phyloP scores from a whole-genome alignment of 2,797 vertebrate genomes.

The Poeciliopsis gracilis region DNA sequence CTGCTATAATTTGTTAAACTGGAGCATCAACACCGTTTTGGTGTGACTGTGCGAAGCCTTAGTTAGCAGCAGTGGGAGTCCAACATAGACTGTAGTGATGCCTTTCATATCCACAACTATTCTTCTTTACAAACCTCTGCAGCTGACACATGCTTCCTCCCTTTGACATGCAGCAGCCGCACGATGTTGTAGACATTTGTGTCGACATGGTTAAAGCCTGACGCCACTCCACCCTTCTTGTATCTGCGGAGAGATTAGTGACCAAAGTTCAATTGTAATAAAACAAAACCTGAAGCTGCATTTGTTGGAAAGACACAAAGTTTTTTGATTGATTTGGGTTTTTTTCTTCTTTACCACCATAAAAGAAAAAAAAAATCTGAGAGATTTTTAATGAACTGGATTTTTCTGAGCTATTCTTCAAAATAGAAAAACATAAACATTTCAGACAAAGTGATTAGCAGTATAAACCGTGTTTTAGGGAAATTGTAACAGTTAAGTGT shows the following conservation, averaged over 20 bases:
- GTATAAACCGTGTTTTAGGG: conserved; percentile 38
- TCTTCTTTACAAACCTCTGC: conserved; percentile 81
- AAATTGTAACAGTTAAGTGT: conserved; percentile 37
- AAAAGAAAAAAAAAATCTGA: background rate
- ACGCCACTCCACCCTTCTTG: conserved; percentile 91
- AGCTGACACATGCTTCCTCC: conserved; percentile 87
- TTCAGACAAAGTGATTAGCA: conserved; percentile 48
- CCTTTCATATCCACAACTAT: conserved; percentile 5
- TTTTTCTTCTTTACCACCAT: background rate
- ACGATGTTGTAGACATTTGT: conserved; percentile 89
- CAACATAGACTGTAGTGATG: conserved; percentile 12
- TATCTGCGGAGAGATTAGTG: conserved; percentile 79
- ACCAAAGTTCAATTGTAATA: conserved; percentile 67
- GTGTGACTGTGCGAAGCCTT: conserved; percentile 30
- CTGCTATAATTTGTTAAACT: conserved; percentile 37
- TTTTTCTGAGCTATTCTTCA: conserved; percentile 36
- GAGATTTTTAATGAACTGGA: conserved; percentile 9
- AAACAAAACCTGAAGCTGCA: conserved; percentile 22
- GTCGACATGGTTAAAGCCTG: conserved; percentile 89
- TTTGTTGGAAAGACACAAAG: background rate
- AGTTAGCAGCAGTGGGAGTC: conserved; percentile 36
- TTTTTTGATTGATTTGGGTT: background rate
- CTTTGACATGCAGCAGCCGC: conserved; percentile 89
- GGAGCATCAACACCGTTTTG: conserved; percentile 25
- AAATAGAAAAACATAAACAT: conserved; percentile 32